A percentile compares a stretch with the other conserved stretches of the same genome.
These are phyloP conservation scores for Lepidostoma basale DNA, from an alignment of 1,140 invertebrate species.

Conservation along the genomic window DNA sequence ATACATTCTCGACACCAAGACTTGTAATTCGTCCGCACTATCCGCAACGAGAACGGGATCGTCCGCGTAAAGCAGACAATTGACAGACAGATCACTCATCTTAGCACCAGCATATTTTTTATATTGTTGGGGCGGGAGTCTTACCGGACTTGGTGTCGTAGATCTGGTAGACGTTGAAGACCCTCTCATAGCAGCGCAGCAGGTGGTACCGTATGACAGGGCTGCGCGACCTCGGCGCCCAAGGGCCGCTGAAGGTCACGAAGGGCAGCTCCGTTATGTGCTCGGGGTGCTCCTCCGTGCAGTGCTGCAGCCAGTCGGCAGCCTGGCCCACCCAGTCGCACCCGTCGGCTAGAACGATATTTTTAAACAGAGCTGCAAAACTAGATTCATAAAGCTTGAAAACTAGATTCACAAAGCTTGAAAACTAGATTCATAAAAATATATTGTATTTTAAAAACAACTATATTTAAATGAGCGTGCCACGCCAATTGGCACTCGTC, in stretches of 20 bases:
- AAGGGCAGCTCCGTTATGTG: constrained; percentile 58
- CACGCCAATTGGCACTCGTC: background rate
- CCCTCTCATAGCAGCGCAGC: constrained; percentile 55
- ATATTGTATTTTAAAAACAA: background rate
- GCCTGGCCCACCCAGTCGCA: constrained; percentile 58
- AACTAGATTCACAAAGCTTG: background rate
- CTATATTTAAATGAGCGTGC: background rate
- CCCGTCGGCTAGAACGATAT: constrained; percentile 51
- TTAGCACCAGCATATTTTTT: background rate
- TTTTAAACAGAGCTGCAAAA: background rate
- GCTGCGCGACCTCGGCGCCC: constrained; percentile 55
- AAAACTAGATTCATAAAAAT: background rate
- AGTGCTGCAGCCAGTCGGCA: constrained; percentile 61
- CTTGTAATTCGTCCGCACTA: too few species aligned
- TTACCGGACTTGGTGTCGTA: constrained; percentile 58
- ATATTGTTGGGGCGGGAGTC: background rate
- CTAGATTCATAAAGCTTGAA: background rate
- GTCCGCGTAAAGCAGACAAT: too few species aligned
- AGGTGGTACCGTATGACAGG: constrained; percentile 59
- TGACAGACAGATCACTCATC: too few species aligned
- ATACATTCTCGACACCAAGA: too few species aligned
- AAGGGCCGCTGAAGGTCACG: constrained; percentile 57
- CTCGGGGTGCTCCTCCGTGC: constrained; percentile 54
- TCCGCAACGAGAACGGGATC: too few species aligned
- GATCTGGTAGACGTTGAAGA: constrained; percentile 61